Base-by-base conservation (phyloP, 92 coral and sea anemone genomes). In the Zoanthus sansibaricus region DNA sequence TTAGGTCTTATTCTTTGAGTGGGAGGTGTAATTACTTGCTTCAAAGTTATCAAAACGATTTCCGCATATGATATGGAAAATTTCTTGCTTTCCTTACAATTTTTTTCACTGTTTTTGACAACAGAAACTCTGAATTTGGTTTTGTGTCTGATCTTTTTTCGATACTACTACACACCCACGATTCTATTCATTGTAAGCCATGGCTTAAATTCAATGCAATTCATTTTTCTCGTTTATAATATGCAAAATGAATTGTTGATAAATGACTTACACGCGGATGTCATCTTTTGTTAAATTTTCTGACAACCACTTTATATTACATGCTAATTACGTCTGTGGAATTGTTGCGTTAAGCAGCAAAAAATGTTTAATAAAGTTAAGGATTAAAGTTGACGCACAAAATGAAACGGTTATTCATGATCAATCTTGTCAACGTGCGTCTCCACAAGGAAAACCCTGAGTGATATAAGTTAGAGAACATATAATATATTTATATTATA, bases 351-450 rank as follows among this genome's bases (percentile, higher is more conserved):
- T 14, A 73, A 73, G 51, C 30, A 8, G 18, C 55, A 31, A 54
- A 69, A 7, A 68, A 16, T 9, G 11, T 12, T 25, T 68, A 87
- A 72, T 68, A 82, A 69, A 68, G 25, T n/a, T 46, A 2, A 14
- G 71, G 32, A 78, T 77, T 51, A 45, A 4, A 56, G 52, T 10
- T 73, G 67, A 68, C 49, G 78, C 61, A 56, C 15, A 71, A 73
- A 11, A 78, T 67, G 33, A 44, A 9, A 54, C 61, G 49, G 5
- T 49, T 9, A 49, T 49, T 48, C 5, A 48, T 48, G 5, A 25
- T 37, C 42, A 37, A 37, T 9, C 55, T 11, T 49, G 55, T 49
- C 54, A 49, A 49, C 0, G 54, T 49, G 6, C 8, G 54, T 49
- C 9, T 49, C 7, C 55, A 7, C 12, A 49, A 49, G 55, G 55